Evolutionary conservation across 2,113 vertebrate genomes (phyloP), one percentile per base, ranked within the genome.

Genomic region (Eulemur rufifrons): DNA sequence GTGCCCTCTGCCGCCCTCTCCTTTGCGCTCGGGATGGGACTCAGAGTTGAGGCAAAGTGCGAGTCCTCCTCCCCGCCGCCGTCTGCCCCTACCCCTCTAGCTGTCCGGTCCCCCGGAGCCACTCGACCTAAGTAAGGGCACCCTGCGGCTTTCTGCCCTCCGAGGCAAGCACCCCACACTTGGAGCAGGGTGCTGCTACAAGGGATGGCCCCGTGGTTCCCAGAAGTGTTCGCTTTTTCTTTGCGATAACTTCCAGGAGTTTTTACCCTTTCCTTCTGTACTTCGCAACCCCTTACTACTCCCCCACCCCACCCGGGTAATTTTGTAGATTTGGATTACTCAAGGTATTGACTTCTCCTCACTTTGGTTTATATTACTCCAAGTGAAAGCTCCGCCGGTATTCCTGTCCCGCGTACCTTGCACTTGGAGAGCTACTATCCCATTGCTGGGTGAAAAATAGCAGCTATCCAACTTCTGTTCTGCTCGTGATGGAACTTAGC

Each of bases 1-100:
- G 66, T 96, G 95, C 89, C 90, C 82, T 94, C 77, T 61, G 89
- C 85, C 91, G 77, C 94, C 80, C 83, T 94, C 93, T 84, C 42
- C 59, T 84, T 52, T 45, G 95, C 80, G 82, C 76, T 81, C 74
- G 84, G 90, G 89, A 91, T 90, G 96, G 88, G 88, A 77, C 94
- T 96, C 83, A 90, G 96, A 97, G 97, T 95, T 96, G 93, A 96
- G 89, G 96, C 56, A 93, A 97, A 97, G 96, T 97, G 63, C 23
- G 80, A 95, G 95, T 91, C 96, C 73, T 71, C 96, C 74, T 94
- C 77, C 91, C 85, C 32, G 86, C 78, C 59, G 73, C 91, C 64
- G 69, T 84, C 66, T 95, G 93, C 54, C 96, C 93, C 93, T 81
- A 82, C 87, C 86, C 94, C 45, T 88, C 87, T 80, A 63, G 73